Conservation (phyloP, 1,140 invertebrate species). For the Conus betulinus region DNA sequence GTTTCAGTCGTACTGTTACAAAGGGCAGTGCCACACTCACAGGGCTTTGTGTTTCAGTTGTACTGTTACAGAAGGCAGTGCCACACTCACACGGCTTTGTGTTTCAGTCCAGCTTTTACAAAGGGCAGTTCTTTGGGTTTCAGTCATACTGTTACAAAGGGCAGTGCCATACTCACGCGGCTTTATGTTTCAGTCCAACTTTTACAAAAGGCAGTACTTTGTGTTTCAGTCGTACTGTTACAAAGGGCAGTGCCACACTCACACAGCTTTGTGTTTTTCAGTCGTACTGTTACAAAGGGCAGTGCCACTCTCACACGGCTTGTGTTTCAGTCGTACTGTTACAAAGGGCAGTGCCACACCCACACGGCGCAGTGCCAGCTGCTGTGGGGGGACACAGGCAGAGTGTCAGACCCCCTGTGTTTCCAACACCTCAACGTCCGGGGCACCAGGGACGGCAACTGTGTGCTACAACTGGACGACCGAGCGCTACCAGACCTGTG, state of each 20-base stretch:
- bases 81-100: no score
- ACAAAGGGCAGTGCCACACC: slow-evolving; percentile 91
- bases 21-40: no score
- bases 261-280: slow-evolving; percentile 66
- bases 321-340: slow-evolving; percentile 88
- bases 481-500: slow-evolving; percentile 85
- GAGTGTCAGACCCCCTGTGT: slow-evolving; percentile 88
- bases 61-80: no score
- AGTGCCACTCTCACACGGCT: slow-evolving; percentile 91
- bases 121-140: no score
- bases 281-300: slow-evolving; percentile 94
- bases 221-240: no score
- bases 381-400: slow-evolving; percentile 95
- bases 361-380: slow-evolving; percentile 94
- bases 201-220: slow-evolving; percentile 70
- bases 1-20: no score
- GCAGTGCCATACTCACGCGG: no score
- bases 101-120: no score
- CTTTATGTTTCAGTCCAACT: no score
- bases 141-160: no score
- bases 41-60: no score
- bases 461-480: slow-evolving; percentile 91
- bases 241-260: slow-evolving; percentile 68
- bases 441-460: slow-evolving; percentile 93
- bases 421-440: slow-evolving; percentile 89